Base-by-base conservation (phyloP, 2,797 vertebrate species). In the Phaenicophaeus curvirostris region DNA sequence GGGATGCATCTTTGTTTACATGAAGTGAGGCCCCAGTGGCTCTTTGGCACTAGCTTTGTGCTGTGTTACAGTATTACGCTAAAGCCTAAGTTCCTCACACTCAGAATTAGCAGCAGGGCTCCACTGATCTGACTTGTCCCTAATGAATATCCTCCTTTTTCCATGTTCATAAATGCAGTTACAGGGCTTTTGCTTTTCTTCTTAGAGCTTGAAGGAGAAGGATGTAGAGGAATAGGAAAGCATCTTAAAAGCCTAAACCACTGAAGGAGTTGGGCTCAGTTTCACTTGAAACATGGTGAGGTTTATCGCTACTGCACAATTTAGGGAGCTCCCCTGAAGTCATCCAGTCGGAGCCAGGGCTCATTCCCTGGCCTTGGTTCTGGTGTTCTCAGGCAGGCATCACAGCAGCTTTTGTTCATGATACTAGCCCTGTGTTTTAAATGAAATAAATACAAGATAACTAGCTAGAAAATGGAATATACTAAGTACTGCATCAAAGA, bases 1-100 rank as follows among this genome's bases (percentile, higher is more conserved):
- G 24, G 18, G 58, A 30, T 80, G 67, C 68, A 57, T 35, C 5
- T 3, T 30, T 27, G 13, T 62, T 75, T 30, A 23, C 28, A 51
- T 7, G 8, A 50, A 75, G 67, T 3, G 24, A 69, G 0, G 2
- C 5, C 15, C 21, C 1, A 0, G 50, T 24, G 53, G 58, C 72
- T 61, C 68, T 31, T 75, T 15, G 44, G 41, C 66, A 42, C 6
- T 11, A 10, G 21, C 15, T 15, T 31, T 20, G 41, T 46, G 33
- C 57, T 74, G 24, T 19, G 12, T 27, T 42, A 42, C 18, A 33
- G 8, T 10, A 6, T 1, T 28, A 35, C 0, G 1, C 62, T 18
- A 23, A 57, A 84, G 35, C 54, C 46, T 1, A 27, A 35, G 37
- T 33, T 37, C 42, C 21, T 42, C 35, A 6, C 25, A 2, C 30